Evolutionary conservation across 2,888 invertebrate genomes (phyloP).

Genomic region (Diabrotica balteata): DNA sequence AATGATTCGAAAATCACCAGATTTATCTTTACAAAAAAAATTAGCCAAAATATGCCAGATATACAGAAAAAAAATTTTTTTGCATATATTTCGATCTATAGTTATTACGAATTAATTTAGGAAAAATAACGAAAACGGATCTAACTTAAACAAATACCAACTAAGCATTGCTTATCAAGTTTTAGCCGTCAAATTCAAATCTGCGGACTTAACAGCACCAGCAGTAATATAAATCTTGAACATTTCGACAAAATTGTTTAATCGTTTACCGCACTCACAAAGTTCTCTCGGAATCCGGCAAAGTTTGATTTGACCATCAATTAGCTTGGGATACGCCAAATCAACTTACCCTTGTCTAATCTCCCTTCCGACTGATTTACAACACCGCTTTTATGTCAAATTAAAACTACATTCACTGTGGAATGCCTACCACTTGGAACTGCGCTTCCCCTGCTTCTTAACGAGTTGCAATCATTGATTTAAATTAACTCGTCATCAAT

Average conservation of each 20-base stretch:
- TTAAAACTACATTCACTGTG: constrained; percentile 42
- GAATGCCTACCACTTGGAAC: constrained; percentile 39
- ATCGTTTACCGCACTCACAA: constrained; percentile 34
- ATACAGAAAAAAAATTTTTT: too few species aligned
- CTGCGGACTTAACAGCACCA: constrained; percentile 7
- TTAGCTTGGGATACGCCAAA: constrained; percentile 47
- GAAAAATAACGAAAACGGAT: too few species aligned
- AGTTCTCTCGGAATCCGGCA: constrained; percentile 35
- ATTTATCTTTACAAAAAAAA: too few species aligned
- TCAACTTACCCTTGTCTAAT: constrained; percentile 49
- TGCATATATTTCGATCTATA: too few species aligned
- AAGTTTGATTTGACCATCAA: constrained; percentile 49
- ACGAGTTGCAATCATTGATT: constrained; percentile 26
- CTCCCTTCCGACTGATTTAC: constrained; percentile 48
- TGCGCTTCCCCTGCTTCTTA: constrained; percentile 12
- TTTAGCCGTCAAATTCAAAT: constrained; percentile 5
- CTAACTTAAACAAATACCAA: background rate
- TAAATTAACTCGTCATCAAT: constrained; percentile 10
- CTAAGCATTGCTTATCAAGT: background rate
- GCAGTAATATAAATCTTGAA: constrained; percentile 30
- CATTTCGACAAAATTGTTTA: constrained; percentile 38
- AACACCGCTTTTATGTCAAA: constrained; percentile 41
- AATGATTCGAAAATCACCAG: too few species aligned
- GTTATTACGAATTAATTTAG: too few species aligned
- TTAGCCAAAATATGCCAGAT: too few species aligned